These are phyloP conservation scores for Brachionus angularis DNA, from an alignment of 1,140 invertebrate species.

Conservation along the genomic window DNA sequence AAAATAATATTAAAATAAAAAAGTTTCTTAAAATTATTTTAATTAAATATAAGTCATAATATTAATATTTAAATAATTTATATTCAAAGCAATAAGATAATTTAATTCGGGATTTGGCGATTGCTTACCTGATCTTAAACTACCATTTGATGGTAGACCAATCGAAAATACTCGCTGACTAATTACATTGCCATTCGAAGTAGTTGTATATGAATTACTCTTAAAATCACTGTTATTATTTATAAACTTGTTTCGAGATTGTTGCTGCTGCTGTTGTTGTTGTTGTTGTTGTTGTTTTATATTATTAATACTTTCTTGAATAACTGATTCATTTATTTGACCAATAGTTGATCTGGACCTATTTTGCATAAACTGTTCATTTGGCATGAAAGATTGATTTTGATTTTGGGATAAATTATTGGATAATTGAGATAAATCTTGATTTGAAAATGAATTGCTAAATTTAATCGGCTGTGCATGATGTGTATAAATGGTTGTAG, in stretches of 20 bases:
- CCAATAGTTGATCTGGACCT: not conserved
- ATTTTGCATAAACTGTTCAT: slow-evolving; percentile 7
- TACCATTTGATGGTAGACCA: slow-evolving; percentile 13
- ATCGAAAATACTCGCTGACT: slow-evolving; percentile 20
- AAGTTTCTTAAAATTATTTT: not conserved
- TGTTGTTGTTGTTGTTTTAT: no score
- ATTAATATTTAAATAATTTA: no score
- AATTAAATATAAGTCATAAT: no score
- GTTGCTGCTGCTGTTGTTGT: no score
- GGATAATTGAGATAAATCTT: slow-evolving; percentile 16
- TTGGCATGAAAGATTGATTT: no score
- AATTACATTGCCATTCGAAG: slow-evolving; percentile 13
- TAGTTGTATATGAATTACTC: no score
- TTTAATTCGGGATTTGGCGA: slow-evolving; percentile 15
- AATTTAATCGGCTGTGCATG: slow-evolving; percentile 2
- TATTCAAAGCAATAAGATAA: no score
- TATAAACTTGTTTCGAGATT: no score
- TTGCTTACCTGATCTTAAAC: slow-evolving; percentile 23
- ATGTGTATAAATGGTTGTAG: slow-evolving; percentile 9
- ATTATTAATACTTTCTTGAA: no score
- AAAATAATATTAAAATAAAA: no score
- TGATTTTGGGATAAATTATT: no score
- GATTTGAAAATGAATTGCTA: slow-evolving; percentile 18
- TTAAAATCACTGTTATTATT: no score
- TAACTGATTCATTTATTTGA: slow-evolving; percentile 2